Evolutionary conservation across 2,113 vertebrate genomes (phyloP).

Genomic region (Nymphicus hollandicus): DNA sequence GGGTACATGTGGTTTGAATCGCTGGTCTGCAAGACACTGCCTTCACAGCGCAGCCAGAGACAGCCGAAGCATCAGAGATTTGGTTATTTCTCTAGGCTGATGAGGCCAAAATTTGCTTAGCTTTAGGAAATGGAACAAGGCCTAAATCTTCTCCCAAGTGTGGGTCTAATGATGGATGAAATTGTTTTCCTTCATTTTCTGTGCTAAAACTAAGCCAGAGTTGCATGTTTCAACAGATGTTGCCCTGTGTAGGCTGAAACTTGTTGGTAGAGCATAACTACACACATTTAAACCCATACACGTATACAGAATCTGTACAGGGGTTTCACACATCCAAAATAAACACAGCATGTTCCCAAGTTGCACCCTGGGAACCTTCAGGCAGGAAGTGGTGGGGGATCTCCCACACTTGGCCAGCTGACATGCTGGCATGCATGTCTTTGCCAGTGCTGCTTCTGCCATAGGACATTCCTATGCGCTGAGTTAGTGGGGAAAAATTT

Average conservation of each 20-base stretch:
- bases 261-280: constrained; percentile 12
- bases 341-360: constrained; percentile 34
- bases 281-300: constrained; percentile 15
- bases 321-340: constrained; percentile 40
- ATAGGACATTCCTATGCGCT: constrained; percentile 52
- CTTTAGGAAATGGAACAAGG: constrained; percentile 19
- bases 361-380: constrained; percentile 33
- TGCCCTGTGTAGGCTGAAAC: constrained; percentile 50
- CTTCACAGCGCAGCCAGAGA: neutral
- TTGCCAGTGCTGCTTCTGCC: constrained; percentile 39
- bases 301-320: neutral
- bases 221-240: constrained; percentile 50
- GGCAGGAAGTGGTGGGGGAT: constrained; percentile 47
- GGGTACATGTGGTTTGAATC: neutral
- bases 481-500: constrained; percentile 40
- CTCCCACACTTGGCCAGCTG: constrained; percentile 49
- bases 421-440: constrained; percentile 40
- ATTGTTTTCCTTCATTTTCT: constrained; percentile 42
- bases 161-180: constrained; percentile 38
- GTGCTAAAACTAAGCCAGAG: constrained; percentile 10
- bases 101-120: neutral
- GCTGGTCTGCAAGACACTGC: neutral
- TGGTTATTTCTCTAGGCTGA: neutral
- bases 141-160: constrained; percentile 7
- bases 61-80: neutral